These are phyloP conservation scores for Triplophysa rosa DNA, from an alignment of 2,113 vertebrate species.

Conservation along the genomic window DNA sequence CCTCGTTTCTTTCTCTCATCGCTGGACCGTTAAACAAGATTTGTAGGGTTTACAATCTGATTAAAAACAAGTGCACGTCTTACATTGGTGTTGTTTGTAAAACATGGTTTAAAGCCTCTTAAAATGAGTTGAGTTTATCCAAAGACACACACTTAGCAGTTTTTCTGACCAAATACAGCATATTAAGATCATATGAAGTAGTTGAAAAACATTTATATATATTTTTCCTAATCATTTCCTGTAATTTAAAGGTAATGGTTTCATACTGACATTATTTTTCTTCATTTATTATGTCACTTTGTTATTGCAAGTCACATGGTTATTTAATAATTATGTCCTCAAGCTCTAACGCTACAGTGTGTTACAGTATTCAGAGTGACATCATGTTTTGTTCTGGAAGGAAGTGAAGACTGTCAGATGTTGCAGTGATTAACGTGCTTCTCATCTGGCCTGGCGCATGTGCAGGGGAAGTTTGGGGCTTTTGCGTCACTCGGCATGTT, in stretches of 20 bases:
- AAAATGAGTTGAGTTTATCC: neutral
- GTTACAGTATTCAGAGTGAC: constrained; percentile 20
- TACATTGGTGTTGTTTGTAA: neutral
- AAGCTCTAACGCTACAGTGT: neutral
- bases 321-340: neutral
- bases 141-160: neutral
- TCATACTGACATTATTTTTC: neutral
- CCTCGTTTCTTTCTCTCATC: neutral
- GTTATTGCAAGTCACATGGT: constrained; percentile 9
- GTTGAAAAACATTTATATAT: too few relatives aligned
- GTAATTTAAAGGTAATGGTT: constrained; percentile 12
- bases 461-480: constrained; percentile 35
- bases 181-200: too few relatives aligned
- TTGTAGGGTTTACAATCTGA: neutral
- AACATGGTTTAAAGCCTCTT: neutral
- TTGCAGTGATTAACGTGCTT: constrained; percentile 11
- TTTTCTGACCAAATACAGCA: neutral
- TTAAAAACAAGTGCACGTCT: constrained; percentile 11
- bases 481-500: constrained; percentile 32
- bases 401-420: constrained; percentile 21
- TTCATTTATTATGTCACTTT: constrained; percentile 16
- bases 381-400: constrained; percentile 21
- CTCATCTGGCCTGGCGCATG: constrained; percentile 21
- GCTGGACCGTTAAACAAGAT: constrained; percentile 12
- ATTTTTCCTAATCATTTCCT: constrained; percentile 2